phyloP scores from a whole-genome alignment of 1,140 invertebrate species.

The Steinernema khuongi region DNA sequence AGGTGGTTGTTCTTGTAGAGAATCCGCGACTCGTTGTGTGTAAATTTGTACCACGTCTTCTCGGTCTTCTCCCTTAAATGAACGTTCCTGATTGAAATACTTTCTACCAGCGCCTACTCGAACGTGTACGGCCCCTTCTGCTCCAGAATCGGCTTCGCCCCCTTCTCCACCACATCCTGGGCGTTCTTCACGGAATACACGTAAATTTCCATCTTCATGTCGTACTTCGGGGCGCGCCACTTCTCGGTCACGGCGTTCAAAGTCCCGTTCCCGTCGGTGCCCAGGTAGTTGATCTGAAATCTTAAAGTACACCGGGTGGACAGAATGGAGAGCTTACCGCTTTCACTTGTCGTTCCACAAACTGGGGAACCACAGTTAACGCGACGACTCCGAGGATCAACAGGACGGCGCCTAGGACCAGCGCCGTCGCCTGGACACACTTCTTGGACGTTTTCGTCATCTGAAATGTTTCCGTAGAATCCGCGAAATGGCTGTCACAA shows the following conservation, averaged over 20 bases:
- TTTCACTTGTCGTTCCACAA: slow-evolving; percentile 19
- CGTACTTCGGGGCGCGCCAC: slow-evolving; percentile 41
- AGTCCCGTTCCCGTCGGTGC: slow-evolving; percentile 31
- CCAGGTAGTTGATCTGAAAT: slow-evolving; percentile 21
- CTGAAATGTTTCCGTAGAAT: not conserved
- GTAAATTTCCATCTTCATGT: slow-evolving; percentile 36
- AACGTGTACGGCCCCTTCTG: slow-evolving; percentile 55
- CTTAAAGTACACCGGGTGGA: slow-evolving; percentile 12
- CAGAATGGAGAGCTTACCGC: slow-evolving; percentile 20
- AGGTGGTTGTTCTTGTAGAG: slow-evolving; percentile 44
- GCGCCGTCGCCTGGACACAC: not conserved
- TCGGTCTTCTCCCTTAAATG: slow-evolving; percentile 42
- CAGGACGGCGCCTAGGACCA: slow-evolving; percentile 21
- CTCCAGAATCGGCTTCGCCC: slow-evolving; percentile 42
- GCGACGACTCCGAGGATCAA: slow-evolving; percentile 22
- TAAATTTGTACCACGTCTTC: slow-evolving; percentile 34
- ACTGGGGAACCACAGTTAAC: slow-evolving; percentile 18
- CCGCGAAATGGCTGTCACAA: no score
- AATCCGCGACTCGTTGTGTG: slow-evolving; percentile 44
- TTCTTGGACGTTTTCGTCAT: not conserved
- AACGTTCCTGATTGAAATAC: not conserved
- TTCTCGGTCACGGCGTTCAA: slow-evolving; percentile 38
- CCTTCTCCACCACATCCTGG: slow-evolving; percentile 38
- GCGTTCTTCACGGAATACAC: slow-evolving; percentile 43
- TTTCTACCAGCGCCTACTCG: slow-evolving; percentile 29